Percentiles rank a stretch among this genome's conserved stretches.
Evolutionary conservation across 1,140 invertebrate genomes (phyloP).

Genomic region (Hycleus phaleratus): DNA sequence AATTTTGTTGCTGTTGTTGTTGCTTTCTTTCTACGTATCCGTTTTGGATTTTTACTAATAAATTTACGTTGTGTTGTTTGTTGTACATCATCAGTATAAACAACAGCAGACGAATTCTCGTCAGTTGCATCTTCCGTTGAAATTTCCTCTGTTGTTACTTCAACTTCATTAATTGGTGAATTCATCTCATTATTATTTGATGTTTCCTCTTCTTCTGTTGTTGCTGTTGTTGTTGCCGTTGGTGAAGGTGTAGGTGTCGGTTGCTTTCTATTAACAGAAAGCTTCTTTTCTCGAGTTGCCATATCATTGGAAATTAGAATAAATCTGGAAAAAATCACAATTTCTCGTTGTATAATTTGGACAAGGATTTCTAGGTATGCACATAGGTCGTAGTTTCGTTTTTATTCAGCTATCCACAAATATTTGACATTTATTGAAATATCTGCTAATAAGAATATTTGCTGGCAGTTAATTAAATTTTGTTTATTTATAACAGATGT

Average conservation of each 20-base stretch:
- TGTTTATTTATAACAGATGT: no score
- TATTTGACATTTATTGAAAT: no score
- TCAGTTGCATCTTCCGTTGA: no score
- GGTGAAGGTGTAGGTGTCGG: slow-evolving; percentile 23
- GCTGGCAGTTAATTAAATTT: no score
- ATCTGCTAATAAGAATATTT: no score
- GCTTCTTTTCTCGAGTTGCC: slow-evolving; percentile 39
- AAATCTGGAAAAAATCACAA: background rate
- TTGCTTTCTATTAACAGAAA: slow-evolving; percentile 31
- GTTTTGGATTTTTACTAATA: slow-evolving; percentile 17
- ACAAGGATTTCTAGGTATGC: no score
- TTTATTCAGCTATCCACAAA: no score
- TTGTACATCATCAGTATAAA: no score
- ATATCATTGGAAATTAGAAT: slow-evolving; percentile 33
- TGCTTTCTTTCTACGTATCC: slow-evolving; percentile 10
- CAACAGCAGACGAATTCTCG: background rate
- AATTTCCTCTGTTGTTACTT: no score
- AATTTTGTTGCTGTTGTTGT: slow-evolving; percentile 27
- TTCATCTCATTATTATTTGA: background rate
- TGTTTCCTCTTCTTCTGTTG: slow-evolving; percentile 9
- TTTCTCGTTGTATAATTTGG: no score
- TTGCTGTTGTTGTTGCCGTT: slow-evolving; percentile 15
- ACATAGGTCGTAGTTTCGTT: no score
- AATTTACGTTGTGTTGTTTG: slow-evolving; percentile 15
- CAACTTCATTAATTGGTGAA: no score